These are phyloP conservation scores for Pelagia noctiluca DNA, from an alignment of 30 jellyfish, hydroid and myxozoan species.

Conservation along the genomic window DNA sequence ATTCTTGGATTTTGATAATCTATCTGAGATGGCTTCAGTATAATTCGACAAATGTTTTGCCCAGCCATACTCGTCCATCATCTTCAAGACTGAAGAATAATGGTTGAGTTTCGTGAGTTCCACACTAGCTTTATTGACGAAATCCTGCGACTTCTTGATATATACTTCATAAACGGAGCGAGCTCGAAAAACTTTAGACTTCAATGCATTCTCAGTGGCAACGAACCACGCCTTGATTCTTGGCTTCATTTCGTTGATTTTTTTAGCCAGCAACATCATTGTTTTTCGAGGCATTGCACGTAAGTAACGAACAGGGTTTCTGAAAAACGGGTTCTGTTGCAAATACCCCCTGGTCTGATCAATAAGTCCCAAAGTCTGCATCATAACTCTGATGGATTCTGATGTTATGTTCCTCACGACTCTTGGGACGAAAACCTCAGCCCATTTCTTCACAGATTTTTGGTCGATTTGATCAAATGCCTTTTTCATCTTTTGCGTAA, in stretches of 20 bases:
- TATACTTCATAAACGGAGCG: not conserved
- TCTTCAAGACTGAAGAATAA: not conserved
- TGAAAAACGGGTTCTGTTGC: conserved; percentile 2
- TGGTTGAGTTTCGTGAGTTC: not conserved
- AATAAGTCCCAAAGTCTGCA: conserved; percentile 6
- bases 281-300: conserved; percentile 19
- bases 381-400: conserved; percentile 5
- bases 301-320: conserved; percentile 40
- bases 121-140: conserved; percentile 11
- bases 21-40: not conserved
- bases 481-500: not conserved
- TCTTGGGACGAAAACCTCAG: conserved; percentile 32
- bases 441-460: conserved; percentile 7
- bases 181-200: not conserved
- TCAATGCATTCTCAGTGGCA: conserved; percentile 26
- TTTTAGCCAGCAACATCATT: conserved; percentile 2
- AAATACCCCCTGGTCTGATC: conserved; percentile 4
- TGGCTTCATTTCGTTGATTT: not conserved
- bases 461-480: conserved; percentile 4
- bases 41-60: conserved; percentile 3
- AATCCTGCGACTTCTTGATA: not conserved
- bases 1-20: not conserved
- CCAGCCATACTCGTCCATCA: not conserved
- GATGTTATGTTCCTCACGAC: conserved; percentile 15
- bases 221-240: conserved; percentile 39